Base-by-base conservation (phyloP, 2,888 invertebrate genomes). In the Tethea ocularis region DNA sequence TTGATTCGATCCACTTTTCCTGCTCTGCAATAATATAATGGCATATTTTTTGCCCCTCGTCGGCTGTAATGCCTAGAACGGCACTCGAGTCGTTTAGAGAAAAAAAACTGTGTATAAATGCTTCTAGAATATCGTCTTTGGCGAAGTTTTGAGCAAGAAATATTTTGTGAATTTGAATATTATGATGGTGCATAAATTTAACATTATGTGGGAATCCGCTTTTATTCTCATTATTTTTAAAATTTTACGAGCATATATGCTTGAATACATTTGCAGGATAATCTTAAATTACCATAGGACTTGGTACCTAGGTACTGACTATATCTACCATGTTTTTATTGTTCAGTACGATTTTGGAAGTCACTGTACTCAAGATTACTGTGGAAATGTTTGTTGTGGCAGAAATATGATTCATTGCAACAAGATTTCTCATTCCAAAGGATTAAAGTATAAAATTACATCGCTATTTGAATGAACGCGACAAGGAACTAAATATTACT, bases 1-100 rank as follows among this genome's bases (percentile, higher is more conserved):
- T 67, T 63, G 65, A 77, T 77, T 76, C 74, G 75, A 72, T 76
- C 77, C 68, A 83, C 79, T 81, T 85, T 83, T 84, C 71, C 76
- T 67, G 66, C 63, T 67, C 63, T 71, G 71, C 62, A 75, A 76
- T 72, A 72, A 70, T 74, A 71, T 74, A 72, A 72, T 71, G 67
- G 61, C 54, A 59, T 54, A 68, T 65, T 82, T 78, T 81, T 79
- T 75, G 74, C 71, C 59, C 56, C 56, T 67, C 66, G 64, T 54
- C 57, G 59, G 68, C 68, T 68, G 71, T 67, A 70, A 72, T 63
- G 67, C 70, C 70, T 71, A 74, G 72, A 74, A 65, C 64, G 61
- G 64, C 63, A 72, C 61, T 61, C 58, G 65, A 67, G 71, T 63
- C 58, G 57, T 61, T 57, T 29, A 57, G 58, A 67, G 59, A 58